Evolutionary conservation across 2,113 vertebrate genomes (phyloP).

Genomic region (Pelecanoides urinatrix): DNA sequence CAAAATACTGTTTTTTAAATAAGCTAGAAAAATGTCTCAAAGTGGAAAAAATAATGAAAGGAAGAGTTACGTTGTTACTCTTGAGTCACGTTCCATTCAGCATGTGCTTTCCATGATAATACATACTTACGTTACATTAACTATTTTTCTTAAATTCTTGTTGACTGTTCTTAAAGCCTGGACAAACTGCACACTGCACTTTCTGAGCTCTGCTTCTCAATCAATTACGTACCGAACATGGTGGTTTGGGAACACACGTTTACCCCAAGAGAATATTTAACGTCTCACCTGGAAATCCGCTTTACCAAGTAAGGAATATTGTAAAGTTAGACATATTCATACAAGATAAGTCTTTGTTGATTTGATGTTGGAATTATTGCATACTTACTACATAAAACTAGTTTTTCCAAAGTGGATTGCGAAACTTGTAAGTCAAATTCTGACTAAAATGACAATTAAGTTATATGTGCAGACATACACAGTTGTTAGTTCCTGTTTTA

Average conservation of each 20-base stretch:
- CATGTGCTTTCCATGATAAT: background rate
- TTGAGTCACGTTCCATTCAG: background rate
- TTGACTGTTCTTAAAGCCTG: conserved; percentile 77
- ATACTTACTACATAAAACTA: background rate
- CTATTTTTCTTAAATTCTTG: background rate
- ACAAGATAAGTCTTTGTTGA: background rate
- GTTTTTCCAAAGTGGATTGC: background rate
- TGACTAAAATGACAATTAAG: background rate
- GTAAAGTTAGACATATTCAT: background rate
- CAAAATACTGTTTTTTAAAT: background rate
- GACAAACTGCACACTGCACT: conserved; percentile 99
- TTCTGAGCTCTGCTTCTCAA: conserved; percentile 99
- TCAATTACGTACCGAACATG: conserved; percentile 99
- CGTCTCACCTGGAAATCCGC: conserved; percentile 98
- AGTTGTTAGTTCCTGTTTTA: background rate
- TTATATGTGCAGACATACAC: background rate
- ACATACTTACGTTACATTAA: background rate
- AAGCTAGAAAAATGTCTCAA: background rate
- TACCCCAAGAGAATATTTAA: conserved; percentile 96
- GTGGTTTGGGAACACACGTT: conserved; percentile 99
- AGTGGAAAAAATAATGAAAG: background rate
- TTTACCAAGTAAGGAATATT: conserved; percentile 92
- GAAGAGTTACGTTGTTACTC: background rate
- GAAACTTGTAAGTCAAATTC: rapidly evolving
- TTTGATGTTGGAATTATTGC: background rate